These are phyloP conservation scores for Nibea coibor DNA, from an alignment of 2,113 vertebrate species.

Conservation along the genomic window DNA sequence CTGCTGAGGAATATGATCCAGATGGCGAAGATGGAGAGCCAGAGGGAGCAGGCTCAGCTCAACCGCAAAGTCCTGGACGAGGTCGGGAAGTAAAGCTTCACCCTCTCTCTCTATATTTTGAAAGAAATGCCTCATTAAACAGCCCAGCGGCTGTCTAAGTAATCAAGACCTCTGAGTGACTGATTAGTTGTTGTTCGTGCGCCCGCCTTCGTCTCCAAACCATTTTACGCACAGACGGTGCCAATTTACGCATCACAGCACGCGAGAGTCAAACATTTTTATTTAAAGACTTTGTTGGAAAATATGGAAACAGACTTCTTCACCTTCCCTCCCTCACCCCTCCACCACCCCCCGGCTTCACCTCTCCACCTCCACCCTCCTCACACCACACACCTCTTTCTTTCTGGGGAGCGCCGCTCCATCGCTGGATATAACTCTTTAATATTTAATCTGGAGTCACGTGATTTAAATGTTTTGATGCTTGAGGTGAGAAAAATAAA, in stretches of 20 bases:
- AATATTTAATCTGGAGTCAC: neutral
- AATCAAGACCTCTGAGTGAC: constrained; percentile 47
- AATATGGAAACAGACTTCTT: constrained; percentile 12
- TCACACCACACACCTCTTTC: neutral
- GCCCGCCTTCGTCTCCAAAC: constrained; percentile 44
- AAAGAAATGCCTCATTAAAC: constrained; percentile 20
- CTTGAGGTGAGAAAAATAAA: neutral
- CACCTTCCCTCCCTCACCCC: too few relatives aligned
- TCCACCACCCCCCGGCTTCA: too few relatives aligned
- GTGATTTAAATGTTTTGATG: neutral
- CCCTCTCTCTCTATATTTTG: neutral
- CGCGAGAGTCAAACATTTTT: constrained; percentile 19
- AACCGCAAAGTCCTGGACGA: constrained; percentile 92
- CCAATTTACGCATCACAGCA: constrained; percentile 59
- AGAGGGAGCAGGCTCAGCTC: constrained; percentile 88
- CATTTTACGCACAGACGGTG: constrained; percentile 60
- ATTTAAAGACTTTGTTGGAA: constrained; percentile 37
- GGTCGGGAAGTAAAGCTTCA: constrained; percentile 88
- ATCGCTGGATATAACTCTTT: constrained; percentile 2
- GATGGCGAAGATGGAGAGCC: constrained; percentile 89
- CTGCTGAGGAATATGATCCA: constrained; percentile 93
- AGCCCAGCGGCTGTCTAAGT: constrained; percentile 31
- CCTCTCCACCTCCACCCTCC: neutral
- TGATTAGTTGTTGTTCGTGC: constrained; percentile 48
- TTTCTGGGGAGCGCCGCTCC: neutral